Base-by-base conservation (phyloP, 2,888 invertebrate species). In the Agriopis leucophaearia region DNA sequence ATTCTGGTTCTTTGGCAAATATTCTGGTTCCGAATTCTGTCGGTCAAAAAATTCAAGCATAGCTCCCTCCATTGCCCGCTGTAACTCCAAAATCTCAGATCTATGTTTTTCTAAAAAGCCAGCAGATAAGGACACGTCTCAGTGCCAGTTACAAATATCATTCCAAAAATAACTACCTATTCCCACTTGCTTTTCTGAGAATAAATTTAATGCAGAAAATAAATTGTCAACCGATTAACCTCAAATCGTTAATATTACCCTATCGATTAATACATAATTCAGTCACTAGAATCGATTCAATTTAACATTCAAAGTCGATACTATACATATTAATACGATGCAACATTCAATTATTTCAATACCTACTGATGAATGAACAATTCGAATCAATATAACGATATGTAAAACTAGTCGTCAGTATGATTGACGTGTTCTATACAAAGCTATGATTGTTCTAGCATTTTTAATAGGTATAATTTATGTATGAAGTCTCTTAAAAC, bases 341-440 rank as follows among this genome's bases (percentile, higher is more conserved):
- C 52, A 58, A 45, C 47, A 56, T 56, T 61, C 60, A 61, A 64
- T 64, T 64, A 69, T 42, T 60, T 45, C 40, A 18, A 67, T 60
- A 56, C 54, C 27, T 60, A 64, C 16, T 52, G 44, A 66, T 68
- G 57, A 66, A 67, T 69, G 52, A 64, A 68, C 70, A 67, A 65
- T 67, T 36, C 51, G 58, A 62, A 57, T 68, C 60, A 54, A 16
- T 62, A 65, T 68, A 73, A 66, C 57, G 56, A 69, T 56, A 72
- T 67, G 67, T 68, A 45, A 70, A 69, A 64, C 51, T 13, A 58
- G 56, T 62, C 55, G 42, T 60, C 35, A 44, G 16, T 57, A 57
- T 66, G 61, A 72, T 71, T 67, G 63, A 69, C 60, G 64, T 35
- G 35, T 48, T 42, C 55, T 51, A 47, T 52, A 61, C 52, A 64